A percentile compares a stretch with the other conserved stretches of the same genome.
Conservation (phyloP, 1,140 invertebrate genomes). For the Cyphomyrmex costatus region DNA sequence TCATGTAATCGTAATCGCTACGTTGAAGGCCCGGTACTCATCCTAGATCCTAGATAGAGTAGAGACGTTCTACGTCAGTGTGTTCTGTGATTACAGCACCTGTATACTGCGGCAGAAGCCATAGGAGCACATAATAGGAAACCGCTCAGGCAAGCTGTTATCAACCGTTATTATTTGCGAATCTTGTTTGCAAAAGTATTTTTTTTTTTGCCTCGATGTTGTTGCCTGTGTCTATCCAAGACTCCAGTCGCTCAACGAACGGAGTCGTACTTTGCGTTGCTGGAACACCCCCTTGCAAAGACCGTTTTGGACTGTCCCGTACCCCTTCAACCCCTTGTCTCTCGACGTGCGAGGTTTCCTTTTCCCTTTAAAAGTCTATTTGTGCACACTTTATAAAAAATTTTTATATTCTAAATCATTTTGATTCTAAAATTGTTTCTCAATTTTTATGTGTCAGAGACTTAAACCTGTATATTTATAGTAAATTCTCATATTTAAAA, state of each 20-base stretch:
- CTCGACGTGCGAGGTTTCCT: neutral
- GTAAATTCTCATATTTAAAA: too few species aligned
- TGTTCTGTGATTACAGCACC: slow-evolving; percentile 91
- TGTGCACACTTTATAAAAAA: neutral
- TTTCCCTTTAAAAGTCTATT: neutral
- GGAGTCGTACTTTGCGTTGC: slow-evolving; percentile 27
- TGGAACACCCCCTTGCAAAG: slow-evolving; percentile 8
- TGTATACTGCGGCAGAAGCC: slow-evolving; percentile 90
- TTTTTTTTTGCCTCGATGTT: slow-evolving; percentile 83
- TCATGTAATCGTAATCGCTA: neutral
- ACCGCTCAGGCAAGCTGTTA: slow-evolving; percentile 92
- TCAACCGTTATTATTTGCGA: slow-evolving; percentile 86
- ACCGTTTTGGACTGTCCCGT: neutral
- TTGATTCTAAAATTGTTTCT: neutral
- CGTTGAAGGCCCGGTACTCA: neutral
- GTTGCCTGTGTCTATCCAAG: slow-evolving; percentile 79
- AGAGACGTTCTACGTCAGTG: slow-evolving; percentile 83
- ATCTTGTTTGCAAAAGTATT: slow-evolving; percentile 77
- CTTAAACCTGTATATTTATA: neutral
- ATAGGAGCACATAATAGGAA: slow-evolving; percentile 89
- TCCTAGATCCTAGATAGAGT: slow-evolving; percentile 50
- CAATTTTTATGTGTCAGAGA: neutral
- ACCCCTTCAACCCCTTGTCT: neutral
- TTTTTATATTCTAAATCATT: neutral
- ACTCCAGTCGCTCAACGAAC: slow-evolving; percentile 45